Conservation (phyloP, 2,888 invertebrate genomes). For the Polylopha cassiicola region DNA sequence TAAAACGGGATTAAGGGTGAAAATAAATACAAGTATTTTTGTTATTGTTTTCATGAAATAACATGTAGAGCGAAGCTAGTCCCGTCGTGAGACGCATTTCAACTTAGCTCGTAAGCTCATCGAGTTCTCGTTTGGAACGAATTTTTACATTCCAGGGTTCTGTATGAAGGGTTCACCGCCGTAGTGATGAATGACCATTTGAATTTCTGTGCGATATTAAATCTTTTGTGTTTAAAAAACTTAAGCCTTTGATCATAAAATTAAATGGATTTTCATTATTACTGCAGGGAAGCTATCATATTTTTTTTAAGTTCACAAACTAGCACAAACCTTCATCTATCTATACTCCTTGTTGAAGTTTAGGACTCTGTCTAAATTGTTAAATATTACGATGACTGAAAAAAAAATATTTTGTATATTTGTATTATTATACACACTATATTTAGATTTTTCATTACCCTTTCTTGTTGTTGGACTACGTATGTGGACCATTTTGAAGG, state of each 20-base stretch:
- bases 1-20: slow-evolving; percentile 6
- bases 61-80: slow-evolving; percentile 63
- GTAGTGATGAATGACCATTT: too few relatives aligned
- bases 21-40: slow-evolving; percentile 10
- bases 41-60: slow-evolving; percentile 45
- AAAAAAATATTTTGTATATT: slow-evolving; percentile 57
- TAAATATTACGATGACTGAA: slow-evolving; percentile 53
- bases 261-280: too few relatives aligned
- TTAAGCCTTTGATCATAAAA: too few relatives aligned
- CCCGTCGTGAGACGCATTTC: slow-evolving; percentile 71
- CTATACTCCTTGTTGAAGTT: slow-evolving; percentile 24
- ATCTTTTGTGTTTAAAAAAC: too few relatives aligned
- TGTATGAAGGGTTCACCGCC: slow-evolving; percentile 27
- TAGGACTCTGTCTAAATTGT: slow-evolving; percentile 44
- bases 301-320: slow-evolving; percentile 45
- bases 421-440: slow-evolving; percentile 47
- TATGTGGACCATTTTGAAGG: slow-evolving; percentile 38
- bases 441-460: slow-evolving; percentile 35
- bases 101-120: slow-evolving; percentile 57
- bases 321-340: slow-evolving; percentile 45
- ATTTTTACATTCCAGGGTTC: slow-evolving; percentile 72
- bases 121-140: slow-evolving; percentile 55
- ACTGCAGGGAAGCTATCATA: too few relatives aligned
- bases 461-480: slow-evolving; percentile 35
- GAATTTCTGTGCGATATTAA: too few relatives aligned